A percentile compares a stretch with the other conserved stretches of the same genome.
Evolutionary conservation across 2,113 vertebrate species (phyloP).

Genomic region (Symphodus melops): DNA sequence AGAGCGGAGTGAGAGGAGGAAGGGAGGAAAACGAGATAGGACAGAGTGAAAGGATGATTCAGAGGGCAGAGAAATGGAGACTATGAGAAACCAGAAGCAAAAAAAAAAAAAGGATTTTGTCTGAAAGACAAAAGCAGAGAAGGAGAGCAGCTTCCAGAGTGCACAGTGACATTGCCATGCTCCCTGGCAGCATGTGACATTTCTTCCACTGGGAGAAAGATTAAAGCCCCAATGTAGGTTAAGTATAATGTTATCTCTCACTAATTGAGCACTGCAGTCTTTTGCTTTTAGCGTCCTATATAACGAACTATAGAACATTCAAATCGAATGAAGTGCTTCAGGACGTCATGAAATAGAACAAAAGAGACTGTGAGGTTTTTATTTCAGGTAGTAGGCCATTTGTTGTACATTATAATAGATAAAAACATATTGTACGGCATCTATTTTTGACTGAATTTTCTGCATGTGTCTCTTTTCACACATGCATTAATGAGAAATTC

Average conservation of each 20-base stretch:
- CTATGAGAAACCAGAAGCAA: neutral
- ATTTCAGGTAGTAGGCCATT: neutral
- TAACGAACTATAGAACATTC: constrained; percentile 30
- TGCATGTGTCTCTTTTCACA: too few relatives aligned
- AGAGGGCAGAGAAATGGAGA: neutral
- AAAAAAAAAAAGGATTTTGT: constrained; percentile 12
- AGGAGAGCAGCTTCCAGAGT: constrained; percentile 16
- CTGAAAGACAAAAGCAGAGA: constrained; percentile 26
- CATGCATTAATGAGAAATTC: too few relatives aligned
- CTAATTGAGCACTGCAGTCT: constrained; percentile 55
- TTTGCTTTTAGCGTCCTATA: constrained; percentile 19
- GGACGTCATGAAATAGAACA: neutral
- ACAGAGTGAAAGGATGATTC: neutral
- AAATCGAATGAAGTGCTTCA: constrained; percentile 16
- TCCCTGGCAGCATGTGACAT: constrained; percentile 45
- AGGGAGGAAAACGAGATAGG: neutral
- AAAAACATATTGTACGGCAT: too few relatives aligned
- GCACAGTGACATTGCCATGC: constrained; percentile 54
- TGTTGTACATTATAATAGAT: too few relatives aligned
- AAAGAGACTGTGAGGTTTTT: too few relatives aligned
- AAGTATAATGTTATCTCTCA: constrained; percentile 59
- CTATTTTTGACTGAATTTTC: too few relatives aligned
- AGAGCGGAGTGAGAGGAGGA: neutral
- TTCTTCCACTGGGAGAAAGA: constrained; percentile 55
- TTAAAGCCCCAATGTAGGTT: constrained; percentile 54